Base-by-base conservation (phyloP, 2,888 invertebrate genomes). In the Chymomyza fuscimana region DNA sequence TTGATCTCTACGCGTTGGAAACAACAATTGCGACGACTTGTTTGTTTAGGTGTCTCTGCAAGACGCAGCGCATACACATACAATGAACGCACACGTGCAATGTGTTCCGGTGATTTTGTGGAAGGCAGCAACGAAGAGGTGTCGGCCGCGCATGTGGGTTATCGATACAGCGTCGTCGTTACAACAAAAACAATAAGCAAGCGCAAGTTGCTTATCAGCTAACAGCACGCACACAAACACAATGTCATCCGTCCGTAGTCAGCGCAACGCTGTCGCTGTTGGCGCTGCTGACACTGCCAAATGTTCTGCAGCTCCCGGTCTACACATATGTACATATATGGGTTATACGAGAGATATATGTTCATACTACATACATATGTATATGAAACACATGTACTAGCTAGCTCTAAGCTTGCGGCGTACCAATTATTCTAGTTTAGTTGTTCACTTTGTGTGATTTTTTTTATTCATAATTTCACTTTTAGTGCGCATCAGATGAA, bases 381-480 rank as follows among this genome's bases (percentile, higher is more conserved):
- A 66, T 36, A 12, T 3, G 40, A 46, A 12, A 12, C 46, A 69
- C 52, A 56, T 65, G 63, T 65, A 46, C 12, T 32, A 32, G 32
- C 32, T 32, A 46, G 65, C 73, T 65, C 69, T 73, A 71, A 65
- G 66, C 72, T 65, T 72, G 78, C 72, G 68, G 64, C 22, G 70
- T 61, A 79, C 75, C 82, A 75, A 80, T 81, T 85, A 72, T 70
- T 78, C 78, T 80, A 81, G 82, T 85, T 83, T 81, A 70, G 78
- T 75, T 73, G 66, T 69, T 72, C 73, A 73, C 32, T 32, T 69
- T 76, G 70, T 61, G 73, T 73, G 73, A 81, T 76, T 85, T 46
- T 85, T 40, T 46, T 80, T 77, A 80, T 77, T 79, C 74, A 73
- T 54, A 78, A 76, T 78, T 70, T 64, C 40, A 60, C 67, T 72